These are phyloP conservation scores for Agrochola circellaris DNA, from an alignment of 2,888 invertebrate species.

Conservation along the genomic window DNA sequence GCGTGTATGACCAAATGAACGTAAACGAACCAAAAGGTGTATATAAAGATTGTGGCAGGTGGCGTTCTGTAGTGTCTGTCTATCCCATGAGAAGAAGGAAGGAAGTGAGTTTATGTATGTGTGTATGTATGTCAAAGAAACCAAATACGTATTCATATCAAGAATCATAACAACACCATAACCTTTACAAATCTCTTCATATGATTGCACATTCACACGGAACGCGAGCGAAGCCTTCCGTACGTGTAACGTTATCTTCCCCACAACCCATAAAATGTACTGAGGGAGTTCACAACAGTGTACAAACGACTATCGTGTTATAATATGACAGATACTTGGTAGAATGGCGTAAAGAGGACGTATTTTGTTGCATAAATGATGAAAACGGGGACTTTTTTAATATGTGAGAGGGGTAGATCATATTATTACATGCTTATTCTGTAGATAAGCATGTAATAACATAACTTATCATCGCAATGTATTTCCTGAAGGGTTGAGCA, in stretches of 20 bases:
- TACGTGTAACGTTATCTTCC: conserved; percentile 30
- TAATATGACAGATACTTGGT: not conserved
- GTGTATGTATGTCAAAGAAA: not conserved
- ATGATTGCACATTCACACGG: conserved; percentile 40
- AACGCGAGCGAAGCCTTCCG: not conserved
- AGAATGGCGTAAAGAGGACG: not conserved
- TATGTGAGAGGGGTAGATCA: not conserved
- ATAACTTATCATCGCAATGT: not conserved
- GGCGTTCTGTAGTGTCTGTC: no score
- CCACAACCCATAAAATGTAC: conserved; percentile 49
- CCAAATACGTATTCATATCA: not conserved
- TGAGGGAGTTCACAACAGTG: conserved; percentile 20
- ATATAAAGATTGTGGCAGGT: no score
- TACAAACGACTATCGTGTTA: conserved; percentile 19
- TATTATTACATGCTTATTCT: no score
- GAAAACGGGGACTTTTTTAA: not conserved
- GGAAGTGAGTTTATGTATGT: no score
- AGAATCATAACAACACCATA: not conserved
- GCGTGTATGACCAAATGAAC: no score
- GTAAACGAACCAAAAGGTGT: no score
- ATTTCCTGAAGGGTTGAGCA: not conserved
- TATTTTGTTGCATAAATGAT: not conserved
- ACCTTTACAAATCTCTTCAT: not conserved
- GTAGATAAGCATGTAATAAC: not conserved
- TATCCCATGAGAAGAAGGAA: no score